Percentiles rank a stretch among this genome's conserved stretches.
phyloP scores from a whole-genome alignment of 2,797 vertebrate genomes.

The Sparus aurata region DNA sequence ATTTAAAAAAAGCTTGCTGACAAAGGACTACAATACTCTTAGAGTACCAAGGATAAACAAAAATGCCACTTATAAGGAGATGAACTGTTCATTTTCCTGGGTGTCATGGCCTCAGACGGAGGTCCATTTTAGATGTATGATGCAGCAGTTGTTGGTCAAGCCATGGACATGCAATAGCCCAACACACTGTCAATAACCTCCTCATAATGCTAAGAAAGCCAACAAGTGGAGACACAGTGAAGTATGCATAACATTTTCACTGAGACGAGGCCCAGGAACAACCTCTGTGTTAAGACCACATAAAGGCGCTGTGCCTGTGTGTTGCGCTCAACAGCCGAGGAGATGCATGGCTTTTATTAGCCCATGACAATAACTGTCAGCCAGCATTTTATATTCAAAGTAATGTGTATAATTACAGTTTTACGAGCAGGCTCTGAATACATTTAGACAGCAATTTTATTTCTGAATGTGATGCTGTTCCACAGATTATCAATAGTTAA shows the following conservation, averaged over 20 bases:
- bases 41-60: too few species aligned
- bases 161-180: not conserved
- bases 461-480: constrained; percentile 71
- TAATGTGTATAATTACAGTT: constrained; percentile 79
- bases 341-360: constrained; percentile 76
- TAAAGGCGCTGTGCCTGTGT: constrained; percentile 32
- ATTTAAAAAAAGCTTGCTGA: too few species aligned
- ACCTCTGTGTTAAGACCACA: constrained; percentile 35
- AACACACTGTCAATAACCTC: constrained; percentile 1
- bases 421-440: constrained; percentile 75
- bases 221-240: constrained; percentile 17
- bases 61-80: not conserved
- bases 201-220: not conserved
- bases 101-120: not conserved
- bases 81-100: not conserved
- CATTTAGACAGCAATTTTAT: constrained; percentile 77
- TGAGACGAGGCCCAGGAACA: constrained; percentile 11
- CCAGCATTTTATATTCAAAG: constrained; percentile 77
- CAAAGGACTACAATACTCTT: too few species aligned
- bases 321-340: constrained; percentile 49
- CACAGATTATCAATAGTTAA: constrained; percentile 81
- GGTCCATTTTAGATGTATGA: fast-evolving
- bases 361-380: constrained; percentile 76
- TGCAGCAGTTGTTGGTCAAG: constrained; percentile 9
- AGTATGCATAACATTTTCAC: constrained; percentile 7